phyloP scores from a whole-genome alignment of 2,113 vertebrate species.

The Alligator mississippiensis region DNA sequence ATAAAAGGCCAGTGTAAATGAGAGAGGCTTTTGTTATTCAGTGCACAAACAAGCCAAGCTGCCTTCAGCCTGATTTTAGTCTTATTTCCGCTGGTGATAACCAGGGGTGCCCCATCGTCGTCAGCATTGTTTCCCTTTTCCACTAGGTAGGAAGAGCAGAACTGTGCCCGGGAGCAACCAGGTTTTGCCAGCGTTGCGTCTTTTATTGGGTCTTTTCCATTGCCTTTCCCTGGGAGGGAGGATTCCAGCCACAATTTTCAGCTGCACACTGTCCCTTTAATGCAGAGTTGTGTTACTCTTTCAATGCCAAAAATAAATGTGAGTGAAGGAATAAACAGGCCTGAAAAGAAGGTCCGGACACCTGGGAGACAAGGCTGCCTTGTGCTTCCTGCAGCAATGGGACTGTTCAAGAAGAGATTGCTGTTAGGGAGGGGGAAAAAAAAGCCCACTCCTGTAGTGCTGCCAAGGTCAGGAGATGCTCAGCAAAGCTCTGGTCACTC shows the following conservation, averaged over 20 bases:
- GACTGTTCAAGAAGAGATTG: conserved; percentile 54
- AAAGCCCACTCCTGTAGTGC: conserved; percentile 37
- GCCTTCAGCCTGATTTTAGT: not conserved
- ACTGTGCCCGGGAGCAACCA: not conserved
- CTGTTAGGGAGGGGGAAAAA: conserved; percentile 15
- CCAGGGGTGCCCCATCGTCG: conserved; percentile 2
- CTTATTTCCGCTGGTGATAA: not conserved
- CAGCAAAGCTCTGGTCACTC: not conserved
- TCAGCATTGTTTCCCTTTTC: not conserved
- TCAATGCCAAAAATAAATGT: conserved; percentile 62
- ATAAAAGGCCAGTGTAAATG: too few relatives aligned
- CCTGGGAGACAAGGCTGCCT: conserved; percentile 68
- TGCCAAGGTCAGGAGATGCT: conserved; percentile 60
- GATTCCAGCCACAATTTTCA: conserved; percentile 25
- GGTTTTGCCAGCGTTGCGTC: not conserved
- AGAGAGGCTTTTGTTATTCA: not conserved
- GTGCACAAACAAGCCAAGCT: not conserved
- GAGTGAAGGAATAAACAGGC: conserved; percentile 45
- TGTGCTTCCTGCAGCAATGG: conserved; percentile 55
- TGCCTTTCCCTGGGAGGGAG: not conserved
- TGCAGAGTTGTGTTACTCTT: conserved; percentile 41
- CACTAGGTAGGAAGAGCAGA: conserved; percentile 46
- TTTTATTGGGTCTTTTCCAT: not conserved
- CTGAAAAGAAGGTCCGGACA: conserved; percentile 57
- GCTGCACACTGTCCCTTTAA: conserved; percentile 36